Percentiles rank a stretch among this genome's conserved stretches.
Evolutionary conservation across 2,888 invertebrate genomes (phyloP).

Genomic region (Acrobasis suavella): DNA sequence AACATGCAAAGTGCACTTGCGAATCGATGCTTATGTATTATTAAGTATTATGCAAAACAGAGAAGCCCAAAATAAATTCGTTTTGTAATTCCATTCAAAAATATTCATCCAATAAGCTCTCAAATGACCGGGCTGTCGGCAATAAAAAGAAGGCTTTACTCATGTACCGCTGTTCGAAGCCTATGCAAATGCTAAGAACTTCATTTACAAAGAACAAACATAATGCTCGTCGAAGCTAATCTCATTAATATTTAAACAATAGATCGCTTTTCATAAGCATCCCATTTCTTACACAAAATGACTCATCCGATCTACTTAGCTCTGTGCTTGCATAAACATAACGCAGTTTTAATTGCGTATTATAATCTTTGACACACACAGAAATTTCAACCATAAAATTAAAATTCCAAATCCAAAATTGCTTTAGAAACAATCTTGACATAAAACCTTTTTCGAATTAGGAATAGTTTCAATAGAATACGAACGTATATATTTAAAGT

Average conservation of each 20-base stretch:
- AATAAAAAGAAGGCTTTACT: slow-evolving; percentile 19
- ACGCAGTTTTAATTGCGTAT: slow-evolving; percentile 47
- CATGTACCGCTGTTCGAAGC: slow-evolving; percentile 17
- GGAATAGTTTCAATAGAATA: slow-evolving; percentile 21
- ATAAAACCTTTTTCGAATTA: slow-evolving; percentile 23
- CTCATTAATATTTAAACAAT: slow-evolving; percentile 58
- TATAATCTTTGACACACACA: slow-evolving; percentile 17
- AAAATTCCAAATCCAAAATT: slow-evolving; percentile 5
- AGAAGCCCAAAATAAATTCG: slow-evolving; percentile 3
- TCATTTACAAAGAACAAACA: slow-evolving; percentile 52
- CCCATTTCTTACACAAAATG: slow-evolving; percentile 66
- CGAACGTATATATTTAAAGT: slow-evolving; percentile 28
- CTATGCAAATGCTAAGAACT: slow-evolving; percentile 41
- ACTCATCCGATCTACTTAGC: slow-evolving; percentile 55
- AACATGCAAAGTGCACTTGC: background rate
- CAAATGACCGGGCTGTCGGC: slow-evolving; percentile 12
- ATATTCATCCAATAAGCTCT: slow-evolving; percentile 20
- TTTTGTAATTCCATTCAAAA: slow-evolving; percentile 13
- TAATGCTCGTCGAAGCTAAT: slow-evolving; percentile 40
- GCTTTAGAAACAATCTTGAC: background rate
- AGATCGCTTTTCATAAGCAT: slow-evolving; percentile 51
- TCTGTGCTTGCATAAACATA: slow-evolving; percentile 50
- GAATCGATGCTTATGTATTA: background rate
- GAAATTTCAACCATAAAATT: slow-evolving; percentile 17
- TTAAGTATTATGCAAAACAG: slow-evolving; percentile 4